These are phyloP conservation scores for Strix uralensis DNA, from an alignment of 2,113 vertebrate species.

Conservation along the genomic window DNA sequence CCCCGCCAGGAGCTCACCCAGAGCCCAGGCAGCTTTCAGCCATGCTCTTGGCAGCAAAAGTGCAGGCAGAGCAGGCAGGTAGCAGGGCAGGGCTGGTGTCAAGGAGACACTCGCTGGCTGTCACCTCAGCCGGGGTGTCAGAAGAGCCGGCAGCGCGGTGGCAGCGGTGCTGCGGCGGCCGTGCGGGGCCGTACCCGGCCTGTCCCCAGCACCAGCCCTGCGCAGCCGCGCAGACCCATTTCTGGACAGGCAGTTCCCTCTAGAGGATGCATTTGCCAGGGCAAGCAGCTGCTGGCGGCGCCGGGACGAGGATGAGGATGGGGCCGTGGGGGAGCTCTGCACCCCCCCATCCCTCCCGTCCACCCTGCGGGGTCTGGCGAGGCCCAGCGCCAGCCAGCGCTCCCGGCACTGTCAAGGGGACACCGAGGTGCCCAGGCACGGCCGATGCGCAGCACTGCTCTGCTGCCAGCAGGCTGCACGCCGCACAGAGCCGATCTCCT, in stretches of 20 bases:
- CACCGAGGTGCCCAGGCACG: fast-evolving
- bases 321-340: not conserved
- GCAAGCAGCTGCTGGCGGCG: not conserved
- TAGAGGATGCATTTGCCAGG: not conserved
- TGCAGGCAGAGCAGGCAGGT: not conserved
- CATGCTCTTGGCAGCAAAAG: not conserved
- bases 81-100: not conserved
- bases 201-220: not conserved
- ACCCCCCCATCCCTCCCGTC: not conserved
- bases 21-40: not conserved
- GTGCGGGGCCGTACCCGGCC: fast-evolving
- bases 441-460: fast-evolving
- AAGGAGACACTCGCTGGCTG: not conserved
- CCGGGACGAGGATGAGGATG: fast-evolving
- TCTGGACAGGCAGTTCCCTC: constrained; percentile 36
- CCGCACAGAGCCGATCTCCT: not conserved
- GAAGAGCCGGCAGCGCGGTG: not conserved
- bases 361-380: fast-evolving
- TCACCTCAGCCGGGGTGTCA: not conserved
- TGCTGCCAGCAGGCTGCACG: fast-evolving
- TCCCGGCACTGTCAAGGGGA: fast-evolving
- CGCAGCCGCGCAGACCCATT: not conserved
- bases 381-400: fast-evolving
- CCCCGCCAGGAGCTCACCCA: not conserved
- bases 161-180: not conserved